Base-by-base conservation (phyloP, 2,888 invertebrate species). In the Zygaena filipendulae region DNA sequence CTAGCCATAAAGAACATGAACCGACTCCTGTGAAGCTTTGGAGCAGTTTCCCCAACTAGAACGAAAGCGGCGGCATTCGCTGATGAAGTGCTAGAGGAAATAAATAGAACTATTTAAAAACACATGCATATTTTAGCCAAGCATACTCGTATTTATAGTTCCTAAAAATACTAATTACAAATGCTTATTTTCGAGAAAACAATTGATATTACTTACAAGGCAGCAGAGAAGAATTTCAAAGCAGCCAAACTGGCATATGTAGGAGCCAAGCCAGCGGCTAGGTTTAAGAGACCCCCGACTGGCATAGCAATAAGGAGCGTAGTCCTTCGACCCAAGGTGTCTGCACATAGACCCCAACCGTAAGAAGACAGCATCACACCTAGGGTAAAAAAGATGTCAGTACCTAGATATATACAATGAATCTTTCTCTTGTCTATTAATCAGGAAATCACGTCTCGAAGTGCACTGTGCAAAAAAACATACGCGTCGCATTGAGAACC, bases 11-110 rank as follows among this genome's bases (percentile, higher is more conserved):
- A 47, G 40, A 70, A 71, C 59, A 74, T 61, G 39, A 60, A 60
- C 2, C 55, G 47, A 34, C 59, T 62, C 3, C 74, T 56, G 27
- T 52, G 49, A 7, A 52, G 47, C 5, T 31, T 30, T 1, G 71
- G 68, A 2, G 60, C 56, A 22, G 59, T 63, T 39, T 74, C 74
- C 0, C 68, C 74, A 13, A 69, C 31, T 22, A 74, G 41, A 10
- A 74, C 72, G 35, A 68, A 74, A 0, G 52, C 70, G 1, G 70
- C 72, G 1, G 74, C 70, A 12, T 70, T 74, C 0, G 72, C 71
- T 45, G 72, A 56, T 33, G 72, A 59, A 24, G 67, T 60, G 33
- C 74, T 74, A 49, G 14, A 51, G n/a, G n/a, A n/a, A n/a, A n/a
- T n/a, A n/a, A n/a, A n/a, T n/a, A n/a, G n/a, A n/a, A n/a, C n/a